Conservation (phyloP, 2,888 invertebrate species). For the Drosophila fulvimacula region DNA sequence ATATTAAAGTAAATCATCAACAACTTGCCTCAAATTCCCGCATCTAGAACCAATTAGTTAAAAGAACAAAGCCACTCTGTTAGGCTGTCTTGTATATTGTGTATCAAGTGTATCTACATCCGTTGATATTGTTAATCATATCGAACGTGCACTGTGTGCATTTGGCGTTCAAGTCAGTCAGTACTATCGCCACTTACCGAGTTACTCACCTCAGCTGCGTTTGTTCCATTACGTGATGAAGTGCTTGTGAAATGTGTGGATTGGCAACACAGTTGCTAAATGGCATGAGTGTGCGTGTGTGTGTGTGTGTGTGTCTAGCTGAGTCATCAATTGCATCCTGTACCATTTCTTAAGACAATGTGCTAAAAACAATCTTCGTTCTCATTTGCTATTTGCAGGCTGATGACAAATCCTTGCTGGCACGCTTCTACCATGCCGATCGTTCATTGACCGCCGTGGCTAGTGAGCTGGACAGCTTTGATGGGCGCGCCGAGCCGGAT, state of each 20-base stretch:
- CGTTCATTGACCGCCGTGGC: conserved; percentile 98
- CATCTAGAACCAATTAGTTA: too few species aligned
- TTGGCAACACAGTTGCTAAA: conserved; percentile 17
- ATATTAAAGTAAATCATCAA: too few species aligned
- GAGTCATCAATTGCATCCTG: conserved; percentile 1
- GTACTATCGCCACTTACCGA: conserved; percentile 10
- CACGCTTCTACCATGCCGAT: conserved; percentile 99
- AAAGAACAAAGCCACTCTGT: background rate
- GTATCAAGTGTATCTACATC: background rate
- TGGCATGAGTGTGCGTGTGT: background rate
- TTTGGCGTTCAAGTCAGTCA: conserved; percentile 3
- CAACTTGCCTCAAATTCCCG: too few species aligned
- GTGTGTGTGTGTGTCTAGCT: background rate
- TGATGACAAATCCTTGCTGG: conserved; percentile 96
- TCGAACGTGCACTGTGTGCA: conserved; percentile 14
- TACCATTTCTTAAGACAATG: background rate
- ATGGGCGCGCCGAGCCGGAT: conserved; percentile 99
- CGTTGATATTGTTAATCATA: background rate
- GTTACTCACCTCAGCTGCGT: conserved; percentile 26
- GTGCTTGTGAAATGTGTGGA: conserved; percentile 16
- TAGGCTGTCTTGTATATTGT: too few species aligned
- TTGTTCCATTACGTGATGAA: conserved; percentile 36
- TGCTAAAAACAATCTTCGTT: background rate
- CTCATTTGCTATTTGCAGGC: conserved; percentile 86
- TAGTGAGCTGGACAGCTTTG: conserved; percentile 98